Conservation (phyloP, 2,797 vertebrate genomes). For the Dermochelys coriacea region DNA sequence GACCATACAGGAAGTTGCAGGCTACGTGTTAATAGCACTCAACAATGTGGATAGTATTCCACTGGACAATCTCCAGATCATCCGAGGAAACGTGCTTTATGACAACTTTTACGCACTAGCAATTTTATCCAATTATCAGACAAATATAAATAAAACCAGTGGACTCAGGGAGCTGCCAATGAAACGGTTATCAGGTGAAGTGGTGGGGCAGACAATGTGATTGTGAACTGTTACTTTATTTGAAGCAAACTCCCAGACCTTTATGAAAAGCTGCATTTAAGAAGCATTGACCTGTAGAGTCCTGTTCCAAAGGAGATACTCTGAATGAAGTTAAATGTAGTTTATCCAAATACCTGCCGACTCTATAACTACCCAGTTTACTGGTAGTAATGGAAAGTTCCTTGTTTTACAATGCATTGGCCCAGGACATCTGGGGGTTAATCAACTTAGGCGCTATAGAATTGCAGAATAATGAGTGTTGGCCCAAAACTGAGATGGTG, state of each 20-base stretch:
- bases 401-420: neutral
- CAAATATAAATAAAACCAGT: constrained; percentile 44
- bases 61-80: constrained; percentile 92
- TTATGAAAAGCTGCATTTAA: neutral
- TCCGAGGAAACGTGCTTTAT: constrained; percentile 92
- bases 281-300: neutral
- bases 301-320: neutral
- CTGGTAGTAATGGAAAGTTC: neutral
- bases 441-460: neutral
- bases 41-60: constrained; percentile 89
- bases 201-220: neutral
- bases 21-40: constrained; percentile 93
- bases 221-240: neutral
- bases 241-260: neutral
- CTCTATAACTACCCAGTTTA: neutral
- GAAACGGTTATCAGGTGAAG: constrained; percentile 88
- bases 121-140: constrained; percentile 87
- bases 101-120: constrained; percentile 85
- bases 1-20: constrained; percentile 96
- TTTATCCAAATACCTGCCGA: neutral
- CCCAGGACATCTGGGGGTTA: neutral
- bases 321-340: neutral
- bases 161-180: constrained; percentile 86
- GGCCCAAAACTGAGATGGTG: neutral
- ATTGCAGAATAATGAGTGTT: neutral